These are phyloP conservation scores for Cygnus buccinator DNA, from an alignment of 2,113 vertebrate species.

Conservation along the genomic window DNA sequence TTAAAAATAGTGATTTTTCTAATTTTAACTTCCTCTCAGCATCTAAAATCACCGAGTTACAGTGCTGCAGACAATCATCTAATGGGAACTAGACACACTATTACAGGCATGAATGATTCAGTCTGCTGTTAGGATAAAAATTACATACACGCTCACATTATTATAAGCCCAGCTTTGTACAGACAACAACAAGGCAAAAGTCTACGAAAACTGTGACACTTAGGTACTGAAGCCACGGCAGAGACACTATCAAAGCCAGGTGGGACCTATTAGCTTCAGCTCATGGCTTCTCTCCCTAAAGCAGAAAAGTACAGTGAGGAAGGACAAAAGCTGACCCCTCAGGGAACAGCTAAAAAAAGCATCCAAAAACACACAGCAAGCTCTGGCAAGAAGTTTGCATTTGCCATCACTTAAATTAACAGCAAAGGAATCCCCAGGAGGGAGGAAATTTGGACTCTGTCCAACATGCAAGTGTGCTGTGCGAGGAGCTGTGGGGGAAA, in stretches of 20 bases:
- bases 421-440: slow-evolving; percentile 68
- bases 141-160: neutral
- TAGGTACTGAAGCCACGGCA: neutral
- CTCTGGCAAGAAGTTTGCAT: slow-evolving; percentile 65
- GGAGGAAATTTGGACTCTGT: slow-evolving; percentile 52
- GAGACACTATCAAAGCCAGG: neutral
- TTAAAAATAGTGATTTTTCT: neutral
- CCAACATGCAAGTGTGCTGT: slow-evolving; percentile 33
- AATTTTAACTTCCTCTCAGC: slow-evolving; percentile 7
- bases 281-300: neutral
- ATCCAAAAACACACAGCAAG: slow-evolving; percentile 67
- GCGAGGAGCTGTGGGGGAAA: neutral
- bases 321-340: slow-evolving; percentile 66
- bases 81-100: neutral
- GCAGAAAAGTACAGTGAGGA: neutral
- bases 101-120: neutral
- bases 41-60: neutral
- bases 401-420: slow-evolving; percentile 68
- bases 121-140: neutral
- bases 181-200: slow-evolving; percentile 3
- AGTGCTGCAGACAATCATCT: neutral
- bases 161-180: neutral
- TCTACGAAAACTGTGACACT: neutral
- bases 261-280: slow-evolving; percentile 32
- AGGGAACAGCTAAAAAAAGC: slow-evolving; percentile 63